Evolutionary conservation across 2,888 invertebrate genomes (phyloP).

Genomic region (Eupithecia subumbrata): DNA sequence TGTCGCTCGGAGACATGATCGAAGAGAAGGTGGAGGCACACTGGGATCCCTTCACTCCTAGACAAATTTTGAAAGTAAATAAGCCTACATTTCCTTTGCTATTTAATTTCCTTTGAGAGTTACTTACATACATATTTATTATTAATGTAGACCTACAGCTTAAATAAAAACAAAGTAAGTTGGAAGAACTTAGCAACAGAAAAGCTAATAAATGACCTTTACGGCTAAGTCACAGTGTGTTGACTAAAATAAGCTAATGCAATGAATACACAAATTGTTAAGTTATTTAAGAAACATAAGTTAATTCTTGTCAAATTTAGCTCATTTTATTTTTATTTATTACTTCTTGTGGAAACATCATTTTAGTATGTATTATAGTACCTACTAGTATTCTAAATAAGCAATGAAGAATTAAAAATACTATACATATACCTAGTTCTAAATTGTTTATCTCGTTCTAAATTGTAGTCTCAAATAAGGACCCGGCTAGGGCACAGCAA

Average conservation of each 20-base stretch:
- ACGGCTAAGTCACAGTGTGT: neutral
- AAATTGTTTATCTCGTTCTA: no score
- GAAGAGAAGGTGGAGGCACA: conserved; percentile 86
- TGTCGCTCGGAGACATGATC: conserved; percentile 89
- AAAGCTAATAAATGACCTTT: neutral
- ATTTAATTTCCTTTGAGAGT: neutral
- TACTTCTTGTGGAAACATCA: no score
- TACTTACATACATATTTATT: neutral
- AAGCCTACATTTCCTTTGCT: neutral
- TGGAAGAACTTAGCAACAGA: neutral
- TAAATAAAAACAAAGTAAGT: no score
- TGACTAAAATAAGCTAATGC: neutral
- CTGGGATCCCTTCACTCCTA: conserved; percentile 84
- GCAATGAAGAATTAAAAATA: no score
- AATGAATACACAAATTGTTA: no score
- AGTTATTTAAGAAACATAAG: no score
- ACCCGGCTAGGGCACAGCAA: no score
- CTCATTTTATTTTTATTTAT: no score
- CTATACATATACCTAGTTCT: no score
- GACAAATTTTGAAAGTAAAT: conserved; percentile 84
- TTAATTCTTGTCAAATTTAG: neutral
- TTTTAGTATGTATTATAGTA: no score
- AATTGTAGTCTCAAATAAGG: no score
- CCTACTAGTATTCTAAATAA: no score
- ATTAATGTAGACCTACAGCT: neutral